Conservation (phyloP, 2,797 vertebrate species). For the Clamator glandarius region DNA sequence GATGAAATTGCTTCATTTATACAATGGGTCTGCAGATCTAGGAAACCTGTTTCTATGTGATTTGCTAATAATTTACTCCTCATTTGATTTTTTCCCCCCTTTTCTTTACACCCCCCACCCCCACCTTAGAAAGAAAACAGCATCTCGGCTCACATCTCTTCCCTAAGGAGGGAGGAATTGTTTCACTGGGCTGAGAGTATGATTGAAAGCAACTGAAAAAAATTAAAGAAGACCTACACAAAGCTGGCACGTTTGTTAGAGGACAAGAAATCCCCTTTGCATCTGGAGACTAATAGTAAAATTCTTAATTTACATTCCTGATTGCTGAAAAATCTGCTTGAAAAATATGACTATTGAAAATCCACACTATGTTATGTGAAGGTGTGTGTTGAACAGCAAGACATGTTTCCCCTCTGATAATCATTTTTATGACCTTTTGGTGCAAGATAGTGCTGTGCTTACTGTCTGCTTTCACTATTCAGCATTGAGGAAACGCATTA, state of each 20-base stretch:
- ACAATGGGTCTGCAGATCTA: constrained; percentile 73
- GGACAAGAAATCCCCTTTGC: constrained; percentile 27
- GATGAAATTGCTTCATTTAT: constrained; percentile 77
- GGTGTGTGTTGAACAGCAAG: constrained; percentile 55
- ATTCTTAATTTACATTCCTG: neutral
- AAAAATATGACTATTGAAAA: constrained; percentile 4
- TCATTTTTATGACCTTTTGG: constrained; percentile 76
- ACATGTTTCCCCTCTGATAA: constrained; percentile 50
- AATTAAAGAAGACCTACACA: constrained; percentile 21
- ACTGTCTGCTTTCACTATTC: constrained; percentile 76
- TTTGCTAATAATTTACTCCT: constrained; percentile 77
- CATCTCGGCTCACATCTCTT: constrained; percentile 43
- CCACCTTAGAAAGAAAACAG: neutral
- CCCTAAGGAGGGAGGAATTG: constrained; percentile 52
- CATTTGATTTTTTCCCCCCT: constrained; percentile 39
- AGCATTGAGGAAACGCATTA: constrained; percentile 72
- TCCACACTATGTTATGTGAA: neutral
- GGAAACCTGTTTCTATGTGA: constrained; percentile 76
- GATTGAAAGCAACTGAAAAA: constrained; percentile 60
- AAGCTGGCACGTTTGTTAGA: constrained; percentile 35
- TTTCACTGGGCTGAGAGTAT: neutral
- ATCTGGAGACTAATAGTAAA: neutral
- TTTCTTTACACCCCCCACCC: neutral
- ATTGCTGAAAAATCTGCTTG: constrained; percentile 42
- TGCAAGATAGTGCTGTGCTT: constrained; percentile 71